Base-by-base conservation (phyloP, 1,140 invertebrate genomes). In the Ectropis grisescens region DNA sequence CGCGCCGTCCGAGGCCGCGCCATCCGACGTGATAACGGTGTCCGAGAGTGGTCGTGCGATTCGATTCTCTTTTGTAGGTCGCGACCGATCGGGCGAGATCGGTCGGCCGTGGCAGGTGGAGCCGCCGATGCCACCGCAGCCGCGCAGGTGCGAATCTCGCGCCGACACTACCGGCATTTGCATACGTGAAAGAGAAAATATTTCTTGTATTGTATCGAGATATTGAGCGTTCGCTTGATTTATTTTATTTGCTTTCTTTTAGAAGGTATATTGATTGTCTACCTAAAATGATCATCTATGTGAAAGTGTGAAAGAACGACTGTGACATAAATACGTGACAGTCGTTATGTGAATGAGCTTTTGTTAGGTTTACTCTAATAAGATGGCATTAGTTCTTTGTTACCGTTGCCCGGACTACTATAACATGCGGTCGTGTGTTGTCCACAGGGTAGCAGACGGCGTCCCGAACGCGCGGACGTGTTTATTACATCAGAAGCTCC, bases 401-500 rank as follows among this genome's bases (percentile, higher is more conserved):
- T n/a, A n/a, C n/a, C n/a, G n/a, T n/a, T n/a, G n/a, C n/a, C n/a
- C n/a, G n/a, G n/a, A n/a, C n/a, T n/a, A n/a, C n/a, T n/a, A n/a
- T n/a, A n/a, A n/a, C n/a, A n/a, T n/a, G n/a, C n/a, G n/a, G n/a
- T n/a, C n/a, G n/a, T n/a, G n/a, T n/a, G 8, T 58, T 58, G 40
- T 44, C 29, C 30, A 41, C 78, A 95, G 93, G 57, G 76, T 95
- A 37, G 83, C 90, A 8, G 69, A 86, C 35, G 92, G 93, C 1
- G 85, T 89, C 46, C 95, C 95, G 1, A 92, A 97, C 71, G 87
- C 92, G 16, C 88, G 92, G 33, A 92, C 91, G 4, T 96, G 95
- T 72, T 83, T 98, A n/a, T 82, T 99, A 0, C 92, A 98, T 82
- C 96, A 98, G 80, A 99, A 98, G 65, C 83, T 98, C 11, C 89